These are phyloP conservation scores for Ashinkailepas kermadecensis DNA, from an alignment of 2,888 invertebrate species.

Conservation along the genomic window DNA sequence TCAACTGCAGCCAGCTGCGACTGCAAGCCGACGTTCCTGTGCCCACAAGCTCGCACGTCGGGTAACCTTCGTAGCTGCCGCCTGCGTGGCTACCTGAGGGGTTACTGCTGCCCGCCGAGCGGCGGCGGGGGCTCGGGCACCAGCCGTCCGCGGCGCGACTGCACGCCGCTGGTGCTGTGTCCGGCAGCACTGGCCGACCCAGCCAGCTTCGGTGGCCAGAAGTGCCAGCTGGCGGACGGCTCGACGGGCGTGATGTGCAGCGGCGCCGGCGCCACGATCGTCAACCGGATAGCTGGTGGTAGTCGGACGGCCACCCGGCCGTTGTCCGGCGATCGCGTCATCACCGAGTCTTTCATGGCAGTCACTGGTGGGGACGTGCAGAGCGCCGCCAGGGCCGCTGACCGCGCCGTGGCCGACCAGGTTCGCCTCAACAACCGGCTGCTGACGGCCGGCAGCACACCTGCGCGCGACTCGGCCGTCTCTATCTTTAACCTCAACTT, in stretches of 20 bases:
- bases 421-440: not conserved
- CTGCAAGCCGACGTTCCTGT: not conserved
- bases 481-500: constrained; percentile 6
- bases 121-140: not conserved
- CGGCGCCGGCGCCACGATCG: not conserved
- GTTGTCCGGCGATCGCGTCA: not conserved
- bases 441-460: not conserved
- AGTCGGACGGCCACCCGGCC: not conserved
- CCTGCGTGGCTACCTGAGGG: not conserved
- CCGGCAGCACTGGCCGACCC: not conserved
- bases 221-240: not conserved
- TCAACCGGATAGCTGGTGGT: not conserved
- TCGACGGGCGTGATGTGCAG: not conserved
- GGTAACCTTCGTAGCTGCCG: not conserved
- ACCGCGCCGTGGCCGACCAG: not conserved
- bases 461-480: not conserved
- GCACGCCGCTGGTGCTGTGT: not conserved
- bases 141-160: not conserved
- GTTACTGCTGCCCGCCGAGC: not conserved
- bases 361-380: not conserved
- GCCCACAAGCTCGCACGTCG: not conserved
- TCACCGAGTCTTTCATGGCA: not conserved
- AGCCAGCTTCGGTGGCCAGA: not conserved
- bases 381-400: not conserved
- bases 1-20: not conserved